phyloP scores from a whole-genome alignment of 2,888 invertebrate species.

The Sepiola atlantica region DNA sequence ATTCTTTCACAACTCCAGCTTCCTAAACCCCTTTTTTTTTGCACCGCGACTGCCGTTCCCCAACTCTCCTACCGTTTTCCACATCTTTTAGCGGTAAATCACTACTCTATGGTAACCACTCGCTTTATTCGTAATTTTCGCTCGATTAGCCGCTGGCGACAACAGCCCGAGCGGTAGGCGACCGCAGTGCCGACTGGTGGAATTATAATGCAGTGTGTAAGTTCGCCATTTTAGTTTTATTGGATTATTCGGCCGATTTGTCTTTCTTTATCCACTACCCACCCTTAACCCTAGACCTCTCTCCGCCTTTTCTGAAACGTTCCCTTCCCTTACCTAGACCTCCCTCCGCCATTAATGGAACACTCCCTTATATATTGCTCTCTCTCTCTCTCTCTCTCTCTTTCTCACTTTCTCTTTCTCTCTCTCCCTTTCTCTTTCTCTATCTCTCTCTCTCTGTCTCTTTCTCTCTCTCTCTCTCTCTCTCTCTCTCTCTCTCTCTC shows the following conservation, averaged over 20 bases:
- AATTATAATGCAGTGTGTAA: background rate
- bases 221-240: conserved; percentile 32
- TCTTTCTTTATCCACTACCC: background rate
- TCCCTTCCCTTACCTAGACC: background rate
- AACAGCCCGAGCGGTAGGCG: background rate
- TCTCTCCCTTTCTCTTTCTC: too few relatives aligned
- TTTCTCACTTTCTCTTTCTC: background rate
- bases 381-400: background rate
- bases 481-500: too few relatives aligned
- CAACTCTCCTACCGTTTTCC: background rate
- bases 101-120: conserved; percentile 16
- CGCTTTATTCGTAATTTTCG: background rate
- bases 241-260: conserved; percentile 32
- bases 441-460: too few relatives aligned
- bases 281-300: background rate
- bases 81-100: conserved; percentile 32
- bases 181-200: conserved; percentile 7
- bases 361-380: background rate
- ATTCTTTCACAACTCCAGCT: background rate
- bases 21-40: background rate
- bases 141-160: conserved; percentile 32
- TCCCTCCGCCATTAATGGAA: background rate
- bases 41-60: background rate
- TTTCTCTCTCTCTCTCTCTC: too few relatives aligned
- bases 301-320: background rate